Percentiles rank a stretch among this genome's conserved stretches.
Evolutionary conservation across 1,140 invertebrate species (phyloP).

Genomic region (Diabrotica virgifera): DNA sequence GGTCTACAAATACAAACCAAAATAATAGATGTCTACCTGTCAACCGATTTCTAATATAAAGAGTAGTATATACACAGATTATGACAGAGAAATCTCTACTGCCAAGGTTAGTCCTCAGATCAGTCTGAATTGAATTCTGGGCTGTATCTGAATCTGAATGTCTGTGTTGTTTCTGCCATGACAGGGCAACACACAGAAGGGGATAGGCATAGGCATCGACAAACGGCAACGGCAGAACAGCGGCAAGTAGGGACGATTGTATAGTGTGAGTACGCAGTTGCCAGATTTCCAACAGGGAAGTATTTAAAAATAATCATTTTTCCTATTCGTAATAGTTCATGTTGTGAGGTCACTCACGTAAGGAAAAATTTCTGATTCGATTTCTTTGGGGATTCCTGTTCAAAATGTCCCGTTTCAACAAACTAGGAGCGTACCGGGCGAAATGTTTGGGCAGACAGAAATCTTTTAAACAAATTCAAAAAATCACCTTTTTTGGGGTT

Average conservation of each 20-base stretch:
- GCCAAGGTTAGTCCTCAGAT: slow-evolving; percentile 8
- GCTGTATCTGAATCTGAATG: background rate
- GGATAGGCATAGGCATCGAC: background rate
- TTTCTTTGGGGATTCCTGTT: too few relatives aligned
- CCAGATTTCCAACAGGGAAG: background rate
- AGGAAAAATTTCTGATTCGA: too few relatives aligned
- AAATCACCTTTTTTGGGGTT: too few relatives aligned
- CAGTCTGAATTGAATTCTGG: slow-evolving; percentile 10
- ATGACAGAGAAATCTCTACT: background rate
- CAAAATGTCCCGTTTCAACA: too few relatives aligned
- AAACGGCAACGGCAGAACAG: background rate
- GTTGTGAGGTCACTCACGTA: too few relatives aligned
- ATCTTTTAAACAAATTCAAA: too few relatives aligned
- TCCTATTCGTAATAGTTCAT: too few relatives aligned
- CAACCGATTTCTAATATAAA: background rate
- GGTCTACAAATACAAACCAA: slow-evolving; percentile 20
- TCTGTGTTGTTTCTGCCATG: background rate
- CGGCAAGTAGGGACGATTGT: slow-evolving; percentile 13
- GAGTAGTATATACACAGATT: background rate
- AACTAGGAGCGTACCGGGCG: too few relatives aligned
- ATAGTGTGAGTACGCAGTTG: slow-evolving; percentile 6
- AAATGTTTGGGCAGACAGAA: too few relatives aligned
- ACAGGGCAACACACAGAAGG: slow-evolving; percentile 5
- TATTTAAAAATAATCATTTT: too few relatives aligned
- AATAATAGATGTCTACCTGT: slow-evolving; percentile 9